These are phyloP conservation scores for Capreolus pygargus DNA, from an alignment of 2,113 vertebrate genomes.

Conservation along the genomic window DNA sequence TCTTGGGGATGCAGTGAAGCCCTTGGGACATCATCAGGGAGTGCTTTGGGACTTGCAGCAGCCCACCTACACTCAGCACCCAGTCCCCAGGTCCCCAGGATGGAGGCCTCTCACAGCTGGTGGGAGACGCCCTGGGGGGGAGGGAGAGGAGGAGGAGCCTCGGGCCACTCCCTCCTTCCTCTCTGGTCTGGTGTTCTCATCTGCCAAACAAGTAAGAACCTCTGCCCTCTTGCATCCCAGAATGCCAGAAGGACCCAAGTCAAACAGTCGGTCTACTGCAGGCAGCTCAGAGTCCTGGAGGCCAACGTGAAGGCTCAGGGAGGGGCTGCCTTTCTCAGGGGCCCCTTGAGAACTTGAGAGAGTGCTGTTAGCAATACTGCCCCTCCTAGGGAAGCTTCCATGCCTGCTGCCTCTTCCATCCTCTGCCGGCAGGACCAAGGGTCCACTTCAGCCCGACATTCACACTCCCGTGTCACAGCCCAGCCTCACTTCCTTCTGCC, in stretches of 20 bases:
- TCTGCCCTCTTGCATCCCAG: not conserved
- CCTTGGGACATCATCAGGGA: not conserved
- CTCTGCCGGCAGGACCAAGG: not conserved
- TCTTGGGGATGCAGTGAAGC: not conserved
- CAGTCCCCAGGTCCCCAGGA: not conserved
- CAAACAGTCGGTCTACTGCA: not conserved
- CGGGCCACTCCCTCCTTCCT: not conserved
- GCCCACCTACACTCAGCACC: not conserved
- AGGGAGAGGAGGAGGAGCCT: not conserved
- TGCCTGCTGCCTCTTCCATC: not conserved
- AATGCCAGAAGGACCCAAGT: not conserved
- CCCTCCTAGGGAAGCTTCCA: not conserved
- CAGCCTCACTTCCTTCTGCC: not conserved
- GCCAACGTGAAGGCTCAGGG: accelerated
- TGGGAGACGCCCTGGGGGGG: accelerated
- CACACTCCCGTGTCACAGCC: not conserved
- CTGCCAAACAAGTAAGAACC: not conserved
- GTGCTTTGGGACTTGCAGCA: not conserved
- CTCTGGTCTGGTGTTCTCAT: not conserved
- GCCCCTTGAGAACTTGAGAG: not conserved
- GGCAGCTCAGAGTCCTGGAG: not conserved
- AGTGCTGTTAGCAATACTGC: accelerated
- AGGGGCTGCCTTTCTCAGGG: not conserved
- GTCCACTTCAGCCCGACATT: not conserved
- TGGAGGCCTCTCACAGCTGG: not conserved